Evolutionary conservation across 2,113 vertebrate species (phyloP), one percentile per base, ranked within the genome.

Genomic region (Nycticryphes semicollaris): DNA sequence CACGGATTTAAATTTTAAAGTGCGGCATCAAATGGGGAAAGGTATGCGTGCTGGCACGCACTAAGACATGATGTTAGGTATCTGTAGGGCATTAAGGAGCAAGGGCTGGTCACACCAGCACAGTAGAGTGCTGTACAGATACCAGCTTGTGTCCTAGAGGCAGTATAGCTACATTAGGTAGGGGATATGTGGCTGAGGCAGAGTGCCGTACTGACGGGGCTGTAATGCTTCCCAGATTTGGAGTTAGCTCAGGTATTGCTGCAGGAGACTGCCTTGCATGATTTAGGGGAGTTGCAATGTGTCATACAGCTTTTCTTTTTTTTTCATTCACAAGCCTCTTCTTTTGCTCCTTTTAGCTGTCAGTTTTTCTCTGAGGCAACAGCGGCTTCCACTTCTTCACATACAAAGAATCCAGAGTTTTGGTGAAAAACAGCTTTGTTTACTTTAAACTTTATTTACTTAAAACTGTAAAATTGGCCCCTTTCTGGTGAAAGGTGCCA

Each of bases 341-440:
- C 83, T 90, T 80, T 76, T 62, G 30, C 92, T 81, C 64, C 85
- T 43, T 81, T 75, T 23, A 95, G 79, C 82, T 86, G 59, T 67
- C 92, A 80, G 59, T 57, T 96, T 90, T 93, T 17, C 76, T 90
- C 75, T 1, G 27, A 92, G 72, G 94, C 68, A 74, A 94, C 54
- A 75, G 92, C 88, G 81, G 64, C 82, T 92, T 95, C 93, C 76
- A 86, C 79, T 93, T 88, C 72, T 92, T 64, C 96, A 86, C 50
- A 10, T 14, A 96, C 54, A 93, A 96, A 96, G 90, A 96, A 94
- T 90, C 59, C 90, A 89, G 95, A 94, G 85, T 93, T 96, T 90
- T 90, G 90, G 92, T 92, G 92, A 80, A 96, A 95, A 96, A 48
- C 94, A 88, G 82, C 90, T 96, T 95, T 96, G 79, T 96, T 96